These are phyloP conservation scores for Nudaria mundana DNA, from an alignment of 2,888 invertebrate species.

Conservation along the genomic window DNA sequence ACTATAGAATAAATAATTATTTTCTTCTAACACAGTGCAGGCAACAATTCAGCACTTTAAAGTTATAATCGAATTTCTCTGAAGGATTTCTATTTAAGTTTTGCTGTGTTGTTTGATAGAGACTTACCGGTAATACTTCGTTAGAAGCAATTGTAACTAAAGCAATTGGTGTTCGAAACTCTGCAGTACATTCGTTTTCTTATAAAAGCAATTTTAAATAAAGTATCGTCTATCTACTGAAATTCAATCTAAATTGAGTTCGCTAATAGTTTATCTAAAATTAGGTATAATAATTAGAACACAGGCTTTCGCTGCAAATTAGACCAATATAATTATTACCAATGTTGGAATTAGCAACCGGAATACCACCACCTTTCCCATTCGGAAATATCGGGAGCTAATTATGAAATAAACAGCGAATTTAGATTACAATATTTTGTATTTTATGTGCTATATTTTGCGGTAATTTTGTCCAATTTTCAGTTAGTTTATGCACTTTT, in stretches of 20 bases:
- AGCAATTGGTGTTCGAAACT: neutral
- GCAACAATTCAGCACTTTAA: neutral
- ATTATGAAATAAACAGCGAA: slow-evolving; percentile 28
- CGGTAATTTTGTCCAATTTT: too few species aligned
- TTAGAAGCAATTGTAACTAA: too few species aligned
- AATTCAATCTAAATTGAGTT: neutral
- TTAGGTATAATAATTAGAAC: neutral
- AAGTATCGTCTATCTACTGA: neutral
- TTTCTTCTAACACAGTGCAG: neutral
- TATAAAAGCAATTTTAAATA: neutral
- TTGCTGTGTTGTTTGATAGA: too few species aligned
- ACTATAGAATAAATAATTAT: neutral
- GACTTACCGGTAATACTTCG: too few species aligned
- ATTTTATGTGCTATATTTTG: too few species aligned
- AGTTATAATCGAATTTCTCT: neutral
- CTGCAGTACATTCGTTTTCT: neutral
- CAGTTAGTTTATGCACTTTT: too few species aligned
- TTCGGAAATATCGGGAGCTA: slow-evolving; percentile 35
- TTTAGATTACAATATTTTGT: too few species aligned
- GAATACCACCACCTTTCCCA: slow-evolving; percentile 32
- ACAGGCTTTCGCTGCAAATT: slow-evolving; percentile 9
- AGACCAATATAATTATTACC: slow-evolving; percentile 13
- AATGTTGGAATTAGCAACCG: slow-evolving; percentile 17
- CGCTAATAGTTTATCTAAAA: neutral
- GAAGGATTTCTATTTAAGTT: neutral